Percentiles rank a stretch among this genome's conserved stretches.
Evolutionary conservation across 2,888 invertebrate genomes (phyloP).

Genomic region (Harpalus rufipes): DNA sequence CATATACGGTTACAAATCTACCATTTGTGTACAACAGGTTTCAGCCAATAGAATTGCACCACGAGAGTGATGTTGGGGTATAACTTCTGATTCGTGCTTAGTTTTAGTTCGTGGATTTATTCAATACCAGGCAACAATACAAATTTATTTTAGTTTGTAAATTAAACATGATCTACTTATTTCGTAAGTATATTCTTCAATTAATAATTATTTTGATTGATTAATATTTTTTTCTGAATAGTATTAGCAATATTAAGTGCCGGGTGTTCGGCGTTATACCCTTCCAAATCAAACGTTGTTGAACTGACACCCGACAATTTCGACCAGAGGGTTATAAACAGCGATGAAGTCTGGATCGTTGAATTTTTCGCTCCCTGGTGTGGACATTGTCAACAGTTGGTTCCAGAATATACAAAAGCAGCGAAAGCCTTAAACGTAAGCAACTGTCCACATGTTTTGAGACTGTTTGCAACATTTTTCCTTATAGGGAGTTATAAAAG

Average conservation of each 20-base stretch:
- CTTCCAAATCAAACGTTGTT: conserved; percentile 87
- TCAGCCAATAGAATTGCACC: conserved; percentile 52
- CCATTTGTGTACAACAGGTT: conserved; percentile 48
- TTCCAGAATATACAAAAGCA: conserved; percentile 95
- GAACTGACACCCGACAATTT: conserved; percentile 94
- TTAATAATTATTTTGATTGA: neutral
- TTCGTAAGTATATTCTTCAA: conserved; percentile 53
- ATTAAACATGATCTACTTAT: conserved; percentile 54
- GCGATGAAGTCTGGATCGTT: conserved; percentile 95
- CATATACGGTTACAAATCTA: no score
- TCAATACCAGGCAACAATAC: conserved; percentile 23
- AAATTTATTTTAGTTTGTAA: conserved; percentile 29
- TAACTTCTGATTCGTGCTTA: conserved; percentile 53
- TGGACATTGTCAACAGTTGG: conserved; percentile 93
- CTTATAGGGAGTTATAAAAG: conserved; percentile 91
- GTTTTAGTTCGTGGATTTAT: conserved; percentile 52
- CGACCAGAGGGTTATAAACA: conserved; percentile 88
- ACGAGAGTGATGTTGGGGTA: conserved; percentile 49
- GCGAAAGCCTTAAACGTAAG: conserved; percentile 93
- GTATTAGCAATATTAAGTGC: conserved; percentile 72
- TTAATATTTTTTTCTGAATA: conserved; percentile 67
- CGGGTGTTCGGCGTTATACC: conserved; percentile 80
- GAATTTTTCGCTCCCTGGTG: conserved; percentile 99
- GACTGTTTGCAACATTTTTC: conserved; percentile 18
- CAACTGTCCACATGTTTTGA: conserved; percentile 9